Conservation (phyloP, 92 coral and sea anemone genomes). For the Zoanthus solanderi region DNA sequence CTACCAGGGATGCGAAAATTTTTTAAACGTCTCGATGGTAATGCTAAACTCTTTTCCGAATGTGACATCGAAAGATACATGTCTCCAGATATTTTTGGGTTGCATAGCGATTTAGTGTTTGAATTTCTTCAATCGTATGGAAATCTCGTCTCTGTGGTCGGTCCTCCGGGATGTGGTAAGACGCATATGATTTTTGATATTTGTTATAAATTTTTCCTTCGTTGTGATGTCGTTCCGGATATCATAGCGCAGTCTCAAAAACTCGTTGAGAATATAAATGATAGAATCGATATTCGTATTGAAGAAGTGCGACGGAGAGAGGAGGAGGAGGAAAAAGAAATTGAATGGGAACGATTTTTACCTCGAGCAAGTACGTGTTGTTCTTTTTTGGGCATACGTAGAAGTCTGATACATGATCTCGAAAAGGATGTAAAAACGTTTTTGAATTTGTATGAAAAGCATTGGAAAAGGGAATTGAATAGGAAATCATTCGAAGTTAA, state of each 20-base stretch:
- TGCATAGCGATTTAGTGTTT: not conserved
- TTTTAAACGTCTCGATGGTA: not conserved
- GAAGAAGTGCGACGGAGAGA: not conserved
- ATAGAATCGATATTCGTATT: not conserved
- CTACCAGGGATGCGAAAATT: not conserved
- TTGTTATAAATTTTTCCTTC: not conserved
- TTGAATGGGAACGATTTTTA: not conserved
- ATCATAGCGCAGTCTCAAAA: not conserved
- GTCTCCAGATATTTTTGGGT: not conserved
- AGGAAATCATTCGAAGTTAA: not conserved
- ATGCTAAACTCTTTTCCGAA: not conserved
- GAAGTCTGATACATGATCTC: not conserved
- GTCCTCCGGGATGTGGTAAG: slow-evolving; percentile 20
- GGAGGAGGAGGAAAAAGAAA: not conserved
- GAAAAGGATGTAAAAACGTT: not conserved
- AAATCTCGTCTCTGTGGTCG: not conserved
- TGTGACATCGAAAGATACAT: not conserved
- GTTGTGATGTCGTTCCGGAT: not conserved
- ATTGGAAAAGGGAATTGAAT: not conserved
- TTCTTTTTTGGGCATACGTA: not conserved
- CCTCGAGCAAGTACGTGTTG: not conserved
- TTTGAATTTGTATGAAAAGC: not conserved
- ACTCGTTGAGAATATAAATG: not conserved
- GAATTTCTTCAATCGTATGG: not conserved
- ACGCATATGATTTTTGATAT: not conserved